These are phyloP conservation scores for Solen grandis DNA, from an alignment of 1,140 invertebrate species.

Conservation along the genomic window DNA sequence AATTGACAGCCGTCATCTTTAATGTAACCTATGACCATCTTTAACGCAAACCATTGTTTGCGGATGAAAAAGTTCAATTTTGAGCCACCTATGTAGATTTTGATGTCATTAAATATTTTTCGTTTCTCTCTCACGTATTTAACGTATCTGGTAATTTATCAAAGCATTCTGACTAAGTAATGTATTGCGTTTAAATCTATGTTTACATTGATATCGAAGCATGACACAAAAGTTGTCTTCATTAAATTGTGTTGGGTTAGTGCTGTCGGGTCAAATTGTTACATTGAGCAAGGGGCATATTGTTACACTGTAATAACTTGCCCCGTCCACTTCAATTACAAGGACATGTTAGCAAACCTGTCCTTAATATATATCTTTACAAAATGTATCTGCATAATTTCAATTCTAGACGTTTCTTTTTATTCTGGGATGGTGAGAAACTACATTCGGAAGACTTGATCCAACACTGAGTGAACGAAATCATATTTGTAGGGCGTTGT, in stretches of 20 bases:
- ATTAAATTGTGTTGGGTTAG: background rate
- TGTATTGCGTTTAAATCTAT: too few species aligned
- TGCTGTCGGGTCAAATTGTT: constrained; percentile 22
- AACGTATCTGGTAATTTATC: too few species aligned
- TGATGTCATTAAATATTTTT: constrained; percentile 2
- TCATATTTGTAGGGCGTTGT: too few species aligned
- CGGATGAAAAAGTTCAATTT: constrained; percentile 5
- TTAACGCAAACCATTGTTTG: too few species aligned
- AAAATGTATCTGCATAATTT: background rate
- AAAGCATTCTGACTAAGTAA: constrained; percentile 1
- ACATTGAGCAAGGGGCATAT: too few species aligned
- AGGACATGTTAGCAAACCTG: too few species aligned
- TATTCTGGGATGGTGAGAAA: too few species aligned
- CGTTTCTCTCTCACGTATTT: background rate
- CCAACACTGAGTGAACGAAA: too few species aligned
- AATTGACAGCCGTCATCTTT: too few species aligned
- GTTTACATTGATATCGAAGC: background rate
- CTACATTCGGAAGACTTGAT: too few species aligned
- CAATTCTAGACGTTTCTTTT: background rate
- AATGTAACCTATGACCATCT: too few species aligned
- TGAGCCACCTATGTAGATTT: constrained; percentile 13
- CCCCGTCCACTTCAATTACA: background rate
- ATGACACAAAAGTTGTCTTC: background rate
- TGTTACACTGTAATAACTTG: constrained; percentile 19
- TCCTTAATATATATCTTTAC: background rate